Base-by-base conservation (phyloP, 2,113 vertebrate genomes). In the Struthio camelus region DNA sequence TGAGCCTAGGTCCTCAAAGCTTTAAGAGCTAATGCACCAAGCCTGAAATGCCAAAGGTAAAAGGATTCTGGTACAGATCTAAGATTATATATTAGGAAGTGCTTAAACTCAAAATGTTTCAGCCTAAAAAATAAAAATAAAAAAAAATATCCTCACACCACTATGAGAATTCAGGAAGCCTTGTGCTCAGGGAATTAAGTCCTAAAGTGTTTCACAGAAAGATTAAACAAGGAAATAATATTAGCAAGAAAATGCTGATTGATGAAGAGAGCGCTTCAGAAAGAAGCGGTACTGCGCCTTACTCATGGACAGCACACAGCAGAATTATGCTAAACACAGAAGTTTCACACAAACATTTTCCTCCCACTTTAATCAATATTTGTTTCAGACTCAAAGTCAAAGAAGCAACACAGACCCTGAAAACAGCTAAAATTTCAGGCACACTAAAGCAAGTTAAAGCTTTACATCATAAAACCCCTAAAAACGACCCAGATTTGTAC, bases 331-430 rank as follows among this genome's bases (percentile, higher is more conserved):
- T n/a, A 90, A 66, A n/a, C 23, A 83, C 0, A 54, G 38, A 87
- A 75, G 19, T n/a, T 75, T 77, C 32, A 51, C 19, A 32, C 46
- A 38, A 89, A 42, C 34, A 65, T 64, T 91, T 89, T 86, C 78
- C 19, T 58, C 80, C 51, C 46, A 61, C 34, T 78, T 83, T 44
- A 50, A 75, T 79, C 72, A 75, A 6, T 50, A 89, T 69, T 90
- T 51, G 66, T 76, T 94, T 82, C 75, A 91, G 54, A 92, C 70
- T 71, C 34, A 69, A 95, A 90, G 76, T n/a, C 38, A 90, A 92
- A 85, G 54, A 12, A 93, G 42, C 36, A 73, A 36, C 19, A 91
- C 8, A 83, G 51, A 6, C 30, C 13, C 36, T 71, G 46, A 22
- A 83, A 85, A 40, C 23, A 95, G 27, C 20, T 92, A n/a, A n/a